Evolutionary conservation across 2,888 invertebrate species (phyloP).

Genomic region (Agrochola macilenta): DNA sequence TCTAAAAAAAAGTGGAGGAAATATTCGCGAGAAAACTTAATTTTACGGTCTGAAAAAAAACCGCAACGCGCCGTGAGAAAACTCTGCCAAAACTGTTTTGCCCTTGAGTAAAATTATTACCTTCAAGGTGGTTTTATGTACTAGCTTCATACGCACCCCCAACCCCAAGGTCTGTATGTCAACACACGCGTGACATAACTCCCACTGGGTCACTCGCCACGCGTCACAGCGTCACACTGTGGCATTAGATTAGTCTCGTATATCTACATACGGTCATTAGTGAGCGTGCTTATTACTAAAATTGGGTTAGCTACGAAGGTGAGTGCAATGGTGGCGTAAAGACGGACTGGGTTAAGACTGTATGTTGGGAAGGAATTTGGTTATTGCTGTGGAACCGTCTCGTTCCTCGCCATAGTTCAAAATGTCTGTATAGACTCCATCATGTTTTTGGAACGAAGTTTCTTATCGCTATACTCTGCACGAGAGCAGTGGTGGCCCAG

Average conservation of each 20-base stretch:
- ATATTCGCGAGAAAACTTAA: too few relatives aligned
- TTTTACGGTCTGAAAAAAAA: too few relatives aligned
- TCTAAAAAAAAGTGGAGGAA: too few relatives aligned
- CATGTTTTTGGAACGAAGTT: too few relatives aligned
- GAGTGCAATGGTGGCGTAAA: conserved; percentile 41
- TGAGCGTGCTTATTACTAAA: conserved; percentile 49
- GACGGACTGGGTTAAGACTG: not conserved
- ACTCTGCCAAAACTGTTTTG: not conserved
- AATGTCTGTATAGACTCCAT: not conserved
- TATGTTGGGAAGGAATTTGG: not conserved
- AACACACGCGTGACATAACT: conserved; percentile 53
- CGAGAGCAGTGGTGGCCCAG: too few relatives aligned
- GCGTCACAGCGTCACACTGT: conserved; percentile 56
- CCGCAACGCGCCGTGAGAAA: not conserved
- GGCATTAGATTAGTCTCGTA: conserved; percentile 57
- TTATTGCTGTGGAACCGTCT: too few relatives aligned
- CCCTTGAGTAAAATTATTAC: not conserved
- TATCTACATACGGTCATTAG: conserved; percentile 49
- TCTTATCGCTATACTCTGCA: too few relatives aligned
- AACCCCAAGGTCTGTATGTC: conserved; percentile 42
- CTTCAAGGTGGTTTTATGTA: too few relatives aligned
- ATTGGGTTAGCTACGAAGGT: conserved; percentile 51
- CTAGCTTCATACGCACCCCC: not conserved
- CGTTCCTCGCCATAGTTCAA: not conserved
- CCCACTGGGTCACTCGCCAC: conserved; percentile 63